Evolutionary conservation across 35 echinoderm and acorn worm species (phyloP), one percentile per base, ranked within the genome.

Genomic region (Apostichopus parvimensis): DNA sequence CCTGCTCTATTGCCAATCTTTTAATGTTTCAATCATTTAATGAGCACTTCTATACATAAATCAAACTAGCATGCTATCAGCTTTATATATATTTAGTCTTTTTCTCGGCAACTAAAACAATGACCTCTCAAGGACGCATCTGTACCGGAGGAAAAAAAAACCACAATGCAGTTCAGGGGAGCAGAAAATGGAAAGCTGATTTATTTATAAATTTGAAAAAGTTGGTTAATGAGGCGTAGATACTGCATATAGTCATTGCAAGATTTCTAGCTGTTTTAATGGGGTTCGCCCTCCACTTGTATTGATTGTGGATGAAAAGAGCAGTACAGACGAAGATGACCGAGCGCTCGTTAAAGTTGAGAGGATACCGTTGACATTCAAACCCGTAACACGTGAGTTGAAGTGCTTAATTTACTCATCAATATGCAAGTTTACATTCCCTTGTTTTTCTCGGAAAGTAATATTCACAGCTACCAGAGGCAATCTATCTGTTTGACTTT

Each of bases 221-320:
- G 71, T 75, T 75, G 71, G 17, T 75, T 75, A 75, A 75, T 75
- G 71, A 75, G 71, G 71, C 71, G 6, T 75, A 18, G 71, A 75
- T n/a, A 75, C 71, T 22, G 71, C 17, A 18, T 61, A 9, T 18
- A 75, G 71, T 18, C 21, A 75, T 75, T 22, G 71, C 21, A 75
- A 75, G 71, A 75, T 75, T 75, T 75, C 71, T 61, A 61, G 58
- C 58, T 75, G 71, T 22, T 75, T 75, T 20, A 75, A 75, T n/a
- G 17, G 12, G 71, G 71, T 75, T 75, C n/a, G 71, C 71, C 71
- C 71, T 75, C 17, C 71, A 75, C 71, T 75, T 75, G 71, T n/a
- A 75, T 75, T 75, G 71, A 75, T 75, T 75, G 13, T 22, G 12
- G 71, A 75, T 10, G 9, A 68, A 14, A 68, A 14, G 64, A 68